Conservation (phyloP, 2,888 invertebrate species). For the Crematogaster levior region DNA sequence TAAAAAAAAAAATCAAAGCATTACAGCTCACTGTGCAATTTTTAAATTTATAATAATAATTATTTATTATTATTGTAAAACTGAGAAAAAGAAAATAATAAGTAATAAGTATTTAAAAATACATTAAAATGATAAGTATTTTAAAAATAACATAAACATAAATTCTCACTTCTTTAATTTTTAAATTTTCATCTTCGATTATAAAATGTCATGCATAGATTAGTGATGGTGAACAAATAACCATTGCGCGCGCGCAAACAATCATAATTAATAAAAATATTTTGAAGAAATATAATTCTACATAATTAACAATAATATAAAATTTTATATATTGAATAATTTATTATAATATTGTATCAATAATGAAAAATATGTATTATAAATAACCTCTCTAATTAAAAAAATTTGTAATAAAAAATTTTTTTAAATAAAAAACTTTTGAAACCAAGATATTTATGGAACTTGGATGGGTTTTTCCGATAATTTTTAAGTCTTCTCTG, state of each 20-base stretch:
- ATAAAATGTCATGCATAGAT: neutral
- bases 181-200: neutral
- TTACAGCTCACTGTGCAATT: too few relatives aligned
- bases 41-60: neutral
- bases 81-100: too few relatives aligned
- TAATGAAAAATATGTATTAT: neutral
- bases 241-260: too few relatives aligned
- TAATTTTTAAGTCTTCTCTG: slow-evolving; percentile 33
- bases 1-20: neutral
- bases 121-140: too few relatives aligned
- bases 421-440: neutral
- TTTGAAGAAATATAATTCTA: neutral
- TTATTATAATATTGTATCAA: neutral
- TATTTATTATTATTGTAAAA: neutral
- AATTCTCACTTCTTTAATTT: neutral
- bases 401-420: neutral
- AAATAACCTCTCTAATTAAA: neutral
- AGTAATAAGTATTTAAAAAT: too few relatives aligned
- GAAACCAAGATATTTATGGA: neutral
- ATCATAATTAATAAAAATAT: neutral
- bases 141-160: slow-evolving; percentile 17
- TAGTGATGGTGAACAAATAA: neutral
- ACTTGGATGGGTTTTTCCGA: neutral
- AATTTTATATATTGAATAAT: neutral
- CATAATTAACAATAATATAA: neutral